phyloP scores from a whole-genome alignment of 2,797 vertebrate genomes.

The Pyrocephalus nanus region DNA sequence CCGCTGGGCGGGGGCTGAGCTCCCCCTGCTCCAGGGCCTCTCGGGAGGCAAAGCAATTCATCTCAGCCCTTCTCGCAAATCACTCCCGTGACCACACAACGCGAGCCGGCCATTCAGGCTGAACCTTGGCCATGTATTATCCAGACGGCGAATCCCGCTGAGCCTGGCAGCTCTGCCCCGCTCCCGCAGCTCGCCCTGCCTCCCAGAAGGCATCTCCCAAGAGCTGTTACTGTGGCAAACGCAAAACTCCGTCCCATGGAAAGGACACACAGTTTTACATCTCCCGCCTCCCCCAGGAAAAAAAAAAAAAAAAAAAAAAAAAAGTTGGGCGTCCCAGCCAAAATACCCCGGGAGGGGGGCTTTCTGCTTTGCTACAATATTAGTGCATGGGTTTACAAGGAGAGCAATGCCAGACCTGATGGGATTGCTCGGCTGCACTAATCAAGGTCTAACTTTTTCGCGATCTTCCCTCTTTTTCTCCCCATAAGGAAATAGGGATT shows the following conservation, averaged over 20 bases:
- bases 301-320: background rate
- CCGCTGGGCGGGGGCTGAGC: background rate
- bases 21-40: background rate
- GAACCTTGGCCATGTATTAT: background rate
- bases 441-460: background rate
- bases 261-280: background rate
- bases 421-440: background rate
- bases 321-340: background rate
- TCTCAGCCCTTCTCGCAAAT: background rate
- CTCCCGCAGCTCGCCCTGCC: background rate
- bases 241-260: background rate
- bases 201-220: background rate
- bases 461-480: background rate
- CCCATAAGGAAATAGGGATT: background rate
- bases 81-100: background rate
- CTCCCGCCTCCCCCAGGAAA: accelerated
- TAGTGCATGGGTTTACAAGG: background rate
- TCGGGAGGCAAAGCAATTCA: background rate
- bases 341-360: background rate
- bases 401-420: background rate
- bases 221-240: background rate
- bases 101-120: background rate
- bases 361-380: background rate
- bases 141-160: background rate
- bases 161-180: background rate